Conservation (phyloP, 2,113 vertebrate genomes). For the Macrotus californicus region DNA sequence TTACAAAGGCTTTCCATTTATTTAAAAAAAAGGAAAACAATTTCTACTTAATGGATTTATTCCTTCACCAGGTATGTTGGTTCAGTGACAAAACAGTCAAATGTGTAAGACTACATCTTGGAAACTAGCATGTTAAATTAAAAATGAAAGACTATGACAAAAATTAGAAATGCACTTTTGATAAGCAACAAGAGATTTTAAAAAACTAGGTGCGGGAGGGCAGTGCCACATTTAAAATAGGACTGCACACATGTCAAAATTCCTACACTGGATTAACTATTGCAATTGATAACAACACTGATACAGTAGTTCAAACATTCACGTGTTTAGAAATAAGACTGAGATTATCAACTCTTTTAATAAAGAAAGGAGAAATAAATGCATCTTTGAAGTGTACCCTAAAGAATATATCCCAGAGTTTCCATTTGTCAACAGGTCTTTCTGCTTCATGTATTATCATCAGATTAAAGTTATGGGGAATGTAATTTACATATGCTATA, state of each 20-base stretch:
- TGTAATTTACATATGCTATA: neutral
- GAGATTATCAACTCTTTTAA: slow-evolving; percentile 27
- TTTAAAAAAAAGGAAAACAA: neutral
- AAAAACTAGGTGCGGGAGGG: neutral
- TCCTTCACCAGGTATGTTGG: slow-evolving; percentile 74
- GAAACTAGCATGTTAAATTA: slow-evolving; percentile 43
- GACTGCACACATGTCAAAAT: slow-evolving; percentile 20
- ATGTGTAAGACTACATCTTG: slow-evolving; percentile 74
- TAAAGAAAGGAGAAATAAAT: slow-evolving; percentile 32
- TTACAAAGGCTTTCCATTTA: slow-evolving; percentile 37
- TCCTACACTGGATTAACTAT: neutral
- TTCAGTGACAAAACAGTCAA: slow-evolving; percentile 64
- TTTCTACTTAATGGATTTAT: slow-evolving; percentile 67
- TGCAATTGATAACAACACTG: neutral
- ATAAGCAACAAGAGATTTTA: slow-evolving; percentile 36
- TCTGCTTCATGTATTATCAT: slow-evolving; percentile 11
- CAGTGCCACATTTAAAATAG: slow-evolving; percentile 25
- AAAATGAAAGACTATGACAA: slow-evolving; percentile 38
- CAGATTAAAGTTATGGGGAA: slow-evolving; percentile 19
- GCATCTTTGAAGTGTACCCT: neutral
- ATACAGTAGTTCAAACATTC: slow-evolving; percentile 11
- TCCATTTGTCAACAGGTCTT: slow-evolving; percentile 5
- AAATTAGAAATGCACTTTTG: slow-evolving; percentile 33
- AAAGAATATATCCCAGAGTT: slow-evolving; percentile 32
- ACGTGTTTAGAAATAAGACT: neutral